Conservation (phyloP, 2,113 vertebrate genomes). For the Recurvirostra avosetta region DNA sequence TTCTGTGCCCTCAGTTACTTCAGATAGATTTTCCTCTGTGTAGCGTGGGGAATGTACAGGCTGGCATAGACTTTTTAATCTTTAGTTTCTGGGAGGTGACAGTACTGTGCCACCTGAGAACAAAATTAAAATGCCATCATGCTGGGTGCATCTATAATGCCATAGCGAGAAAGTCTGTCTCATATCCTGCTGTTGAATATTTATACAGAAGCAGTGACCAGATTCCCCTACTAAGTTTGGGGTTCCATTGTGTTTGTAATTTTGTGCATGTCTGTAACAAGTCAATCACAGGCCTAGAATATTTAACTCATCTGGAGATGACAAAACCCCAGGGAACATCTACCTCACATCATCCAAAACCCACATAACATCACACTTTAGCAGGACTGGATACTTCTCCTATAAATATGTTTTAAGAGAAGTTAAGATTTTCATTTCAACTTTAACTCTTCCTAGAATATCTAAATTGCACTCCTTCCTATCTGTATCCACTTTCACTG, state of each 20-base stretch:
- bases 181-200: neutral
- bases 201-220: neutral
- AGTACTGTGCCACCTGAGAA: neutral
- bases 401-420: neutral
- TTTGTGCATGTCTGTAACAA: neutral
- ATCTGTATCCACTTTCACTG: neutral
- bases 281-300: neutral
- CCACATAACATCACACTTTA: neutral
- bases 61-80: neutral
- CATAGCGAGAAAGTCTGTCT: neutral
- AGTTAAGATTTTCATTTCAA: neutral
- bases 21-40: neutral
- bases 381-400: neutral
- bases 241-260: neutral
- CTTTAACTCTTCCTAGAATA: neutral
- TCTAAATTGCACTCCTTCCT: neutral
- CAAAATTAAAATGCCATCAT: slow-evolving; percentile 7
- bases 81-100: neutral
- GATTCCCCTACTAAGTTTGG: neutral
- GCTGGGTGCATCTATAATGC: neutral
- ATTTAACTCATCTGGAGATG: neutral
- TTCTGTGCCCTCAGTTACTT: neutral
- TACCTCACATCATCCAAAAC: neutral
- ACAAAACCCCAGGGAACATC: neutral
- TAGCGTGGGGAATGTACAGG: neutral